Conservation (phyloP, 2,113 vertebrate species). For the Microtus pennsylvanicus region DNA sequence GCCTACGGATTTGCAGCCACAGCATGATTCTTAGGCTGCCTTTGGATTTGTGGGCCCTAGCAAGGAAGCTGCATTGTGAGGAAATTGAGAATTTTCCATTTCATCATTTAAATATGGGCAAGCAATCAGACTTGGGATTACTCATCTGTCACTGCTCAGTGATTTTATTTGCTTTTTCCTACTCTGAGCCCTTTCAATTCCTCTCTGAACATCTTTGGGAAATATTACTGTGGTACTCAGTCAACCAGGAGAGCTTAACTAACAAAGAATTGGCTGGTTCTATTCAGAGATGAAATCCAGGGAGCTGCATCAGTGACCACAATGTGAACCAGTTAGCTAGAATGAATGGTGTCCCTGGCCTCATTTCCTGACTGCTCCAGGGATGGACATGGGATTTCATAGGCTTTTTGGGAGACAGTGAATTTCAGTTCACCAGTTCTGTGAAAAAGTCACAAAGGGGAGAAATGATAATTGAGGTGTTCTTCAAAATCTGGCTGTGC, state of each 20-base stretch:
- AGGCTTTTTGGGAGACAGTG: not conserved
- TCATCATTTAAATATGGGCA: conserved; percentile 64
- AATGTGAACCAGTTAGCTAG: not conserved
- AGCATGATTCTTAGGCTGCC: not conserved
- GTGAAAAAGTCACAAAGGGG: not conserved
- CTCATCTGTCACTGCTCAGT: conserved; percentile 72
- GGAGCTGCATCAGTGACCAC: not conserved
- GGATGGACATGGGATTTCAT: not conserved
- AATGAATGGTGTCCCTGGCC: not conserved
- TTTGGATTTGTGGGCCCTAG: conserved; percentile 41
- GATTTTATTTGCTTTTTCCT: conserved; percentile 76
- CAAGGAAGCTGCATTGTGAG: not conserved
- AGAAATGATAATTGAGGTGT: not conserved
- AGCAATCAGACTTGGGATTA: conserved; percentile 68
- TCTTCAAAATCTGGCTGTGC: conserved; percentile 32
- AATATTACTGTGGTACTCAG: conserved; percentile 55
- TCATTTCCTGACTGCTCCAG: not conserved
- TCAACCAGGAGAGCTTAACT: conserved; percentile 69
- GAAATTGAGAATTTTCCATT: conserved; percentile 65
- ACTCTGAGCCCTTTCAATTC: conserved; percentile 65
- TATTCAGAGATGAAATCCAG: conserved; percentile 54
- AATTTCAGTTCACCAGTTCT: not conserved
- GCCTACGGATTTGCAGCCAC: not conserved
- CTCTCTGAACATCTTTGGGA: conserved; percentile 60
- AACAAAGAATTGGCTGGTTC: conserved; percentile 56